These are phyloP conservation scores for Drosophila elegans DNA, from an alignment of 1,140 invertebrate species.

Conservation along the genomic window DNA sequence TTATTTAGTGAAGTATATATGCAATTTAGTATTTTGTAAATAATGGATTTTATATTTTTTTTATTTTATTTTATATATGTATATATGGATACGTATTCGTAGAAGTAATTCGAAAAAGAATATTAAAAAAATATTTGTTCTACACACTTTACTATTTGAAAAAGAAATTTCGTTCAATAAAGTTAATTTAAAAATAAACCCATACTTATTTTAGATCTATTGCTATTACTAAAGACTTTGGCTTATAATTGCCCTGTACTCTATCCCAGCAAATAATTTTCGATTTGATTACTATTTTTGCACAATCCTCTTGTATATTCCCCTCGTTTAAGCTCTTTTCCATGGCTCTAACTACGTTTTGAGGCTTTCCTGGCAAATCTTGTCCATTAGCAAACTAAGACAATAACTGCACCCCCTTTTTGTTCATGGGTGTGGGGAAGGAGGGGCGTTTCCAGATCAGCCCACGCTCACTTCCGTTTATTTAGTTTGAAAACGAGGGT, in stretches of 20 bases:
- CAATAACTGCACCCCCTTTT: constrained; percentile 31
- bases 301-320: background rate
- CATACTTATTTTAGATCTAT: too few species aligned
- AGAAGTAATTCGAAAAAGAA: too few species aligned
- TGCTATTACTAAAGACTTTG: too few species aligned
- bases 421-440: background rate
- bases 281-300: background rate
- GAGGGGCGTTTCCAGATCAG: background rate
- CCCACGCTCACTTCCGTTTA: constrained; percentile 53
- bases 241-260: background rate
- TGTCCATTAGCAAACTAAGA: constrained; percentile 49
- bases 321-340: constrained; percentile 15
- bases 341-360: constrained; percentile 29
- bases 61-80: too few species aligned
- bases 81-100: too few species aligned
- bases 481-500: constrained; percentile 5
- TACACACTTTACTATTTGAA: too few species aligned
- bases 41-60: too few species aligned
- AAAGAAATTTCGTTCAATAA: too few species aligned
- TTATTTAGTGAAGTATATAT: background rate
- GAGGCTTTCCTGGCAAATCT: constrained; percentile 29
- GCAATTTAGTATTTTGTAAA: background rate
- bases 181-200: too few species aligned
- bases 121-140: too few species aligned
- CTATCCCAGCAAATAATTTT: background rate